These are phyloP conservation scores for Lomographa bimaculata DNA, from an alignment of 2,888 invertebrate species.

Conservation along the genomic window DNA sequence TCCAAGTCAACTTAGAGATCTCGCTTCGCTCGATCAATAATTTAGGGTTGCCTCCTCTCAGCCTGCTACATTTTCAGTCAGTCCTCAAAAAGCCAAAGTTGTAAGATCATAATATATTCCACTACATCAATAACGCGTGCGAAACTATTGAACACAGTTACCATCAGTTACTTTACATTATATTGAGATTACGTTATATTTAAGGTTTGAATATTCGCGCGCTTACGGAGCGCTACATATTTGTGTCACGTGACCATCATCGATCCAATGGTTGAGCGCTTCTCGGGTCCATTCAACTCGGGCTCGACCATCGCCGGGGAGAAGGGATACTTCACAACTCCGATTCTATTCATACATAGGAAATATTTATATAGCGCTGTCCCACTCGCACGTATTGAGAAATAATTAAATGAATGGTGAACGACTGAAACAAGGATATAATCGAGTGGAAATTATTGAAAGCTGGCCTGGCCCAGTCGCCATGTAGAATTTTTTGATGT, in stretches of 20 bases:
- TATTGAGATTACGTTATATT: too few relatives aligned
- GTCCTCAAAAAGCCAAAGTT: too few relatives aligned
- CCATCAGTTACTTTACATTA: too few relatives aligned
- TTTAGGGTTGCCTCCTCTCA: too few relatives aligned
- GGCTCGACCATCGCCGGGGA: constrained; percentile 62
- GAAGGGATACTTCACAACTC: constrained; percentile 78
- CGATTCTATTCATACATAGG: constrained; percentile 80
- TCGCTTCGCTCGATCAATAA: too few relatives aligned
- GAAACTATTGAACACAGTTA: too few relatives aligned
- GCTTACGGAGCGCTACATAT: constrained; percentile 55
- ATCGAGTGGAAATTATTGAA: constrained; percentile 82
- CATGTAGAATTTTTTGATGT: constrained; percentile 82
- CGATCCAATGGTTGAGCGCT: constrained; percentile 83
- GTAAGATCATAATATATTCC: too few relatives aligned
- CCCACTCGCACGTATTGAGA: constrained; percentile 72
- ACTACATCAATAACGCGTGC: too few relatives aligned
- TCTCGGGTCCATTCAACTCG: constrained; percentile 84
- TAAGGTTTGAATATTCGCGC: constrained; percentile 64
- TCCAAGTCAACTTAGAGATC: too few relatives aligned
- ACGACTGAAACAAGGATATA: constrained; percentile 76
- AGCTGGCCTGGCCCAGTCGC: constrained; percentile 76
- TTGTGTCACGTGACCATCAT: constrained; percentile 78
- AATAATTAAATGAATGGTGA: constrained; percentile 81
- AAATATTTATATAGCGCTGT: constrained; percentile 74
- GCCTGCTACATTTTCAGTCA: too few relatives aligned